phyloP scores from a whole-genome alignment of 2,797 vertebrate species.

The Halcyon leucocephala region DNA sequence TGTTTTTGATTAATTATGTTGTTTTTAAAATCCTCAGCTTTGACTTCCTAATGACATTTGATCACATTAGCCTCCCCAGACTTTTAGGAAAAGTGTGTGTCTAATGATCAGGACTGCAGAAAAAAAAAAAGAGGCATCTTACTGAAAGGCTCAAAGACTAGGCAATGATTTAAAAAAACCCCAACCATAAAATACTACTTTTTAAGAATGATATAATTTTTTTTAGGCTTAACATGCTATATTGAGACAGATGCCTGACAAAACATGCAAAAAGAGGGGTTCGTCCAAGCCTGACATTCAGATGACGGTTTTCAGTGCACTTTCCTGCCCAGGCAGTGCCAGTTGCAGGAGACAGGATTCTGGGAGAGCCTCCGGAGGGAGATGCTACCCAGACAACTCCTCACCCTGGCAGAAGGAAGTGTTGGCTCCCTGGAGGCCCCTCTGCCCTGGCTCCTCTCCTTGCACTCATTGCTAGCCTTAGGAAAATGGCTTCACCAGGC shows the following conservation, averaged over 20 bases:
- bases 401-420: fast-evolving
- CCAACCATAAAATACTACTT: not conserved
- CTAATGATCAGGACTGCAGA: not conserved
- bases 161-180: not conserved
- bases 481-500: not conserved
- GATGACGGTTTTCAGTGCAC: not conserved
- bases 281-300: not conserved
- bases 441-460: not conserved
- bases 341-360: not conserved
- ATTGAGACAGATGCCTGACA: not conserved
- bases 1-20: not conserved
- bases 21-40: not conserved
- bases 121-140: not conserved
- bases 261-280: not conserved
- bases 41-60: not conserved
- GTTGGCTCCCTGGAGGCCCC: not conserved
- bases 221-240: not conserved
- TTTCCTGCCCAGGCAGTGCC: not conserved
- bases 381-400: not conserved
- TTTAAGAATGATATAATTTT: not conserved
- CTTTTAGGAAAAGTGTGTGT: not conserved
- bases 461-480: not conserved
- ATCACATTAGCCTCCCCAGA: not conserved
- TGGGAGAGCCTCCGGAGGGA: not conserved
- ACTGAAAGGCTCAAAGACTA: not conserved